These are phyloP conservation scores for Pseudanteris insignis DNA, from an alignment of 2,888 invertebrate species.

Conservation along the genomic window DNA sequence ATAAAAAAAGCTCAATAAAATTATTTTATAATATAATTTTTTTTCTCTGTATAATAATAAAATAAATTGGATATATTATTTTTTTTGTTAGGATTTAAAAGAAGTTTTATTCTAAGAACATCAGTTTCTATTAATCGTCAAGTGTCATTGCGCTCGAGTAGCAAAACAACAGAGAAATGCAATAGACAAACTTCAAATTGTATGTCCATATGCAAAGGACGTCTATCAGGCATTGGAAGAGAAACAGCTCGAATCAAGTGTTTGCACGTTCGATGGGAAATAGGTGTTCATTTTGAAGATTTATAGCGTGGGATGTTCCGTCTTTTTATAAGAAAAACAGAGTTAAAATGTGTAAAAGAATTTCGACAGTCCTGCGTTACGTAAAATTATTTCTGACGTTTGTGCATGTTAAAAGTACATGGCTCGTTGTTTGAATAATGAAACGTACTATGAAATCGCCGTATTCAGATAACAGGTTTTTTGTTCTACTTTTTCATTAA, in stretches of 20 bases:
- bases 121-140: not conserved
- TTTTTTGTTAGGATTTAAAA: no score
- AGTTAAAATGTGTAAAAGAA: conserved; percentile 20
- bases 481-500: no score
- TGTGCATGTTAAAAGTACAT: conserved; percentile 13
- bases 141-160: not conserved
- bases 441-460: no score
- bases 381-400: conserved; percentile 20
- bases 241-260: conserved; percentile 13
- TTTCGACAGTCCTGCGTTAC: conserved; percentile 29
- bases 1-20: no score
- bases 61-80: no score
- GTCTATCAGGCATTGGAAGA: conserved; percentile 8
- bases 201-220: conserved; percentile 21
- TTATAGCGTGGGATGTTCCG: conserved; percentile 18
- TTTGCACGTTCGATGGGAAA: conserved; percentile 36
- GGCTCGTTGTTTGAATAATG: conserved; percentile 22
- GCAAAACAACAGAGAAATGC: conserved; percentile 10
- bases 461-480: no score
- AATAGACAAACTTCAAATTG: conserved; percentile 13
- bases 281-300: conserved; percentile 36
- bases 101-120: not conserved
- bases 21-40: no score
- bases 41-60: not conserved
- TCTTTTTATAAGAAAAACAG: conserved; percentile 11